A percentile compares a stretch with the other conserved stretches of the same genome.
These are phyloP conservation scores for Villa cingulata DNA, from an alignment of 2,888 invertebrate genomes.

Conservation along the genomic window DNA sequence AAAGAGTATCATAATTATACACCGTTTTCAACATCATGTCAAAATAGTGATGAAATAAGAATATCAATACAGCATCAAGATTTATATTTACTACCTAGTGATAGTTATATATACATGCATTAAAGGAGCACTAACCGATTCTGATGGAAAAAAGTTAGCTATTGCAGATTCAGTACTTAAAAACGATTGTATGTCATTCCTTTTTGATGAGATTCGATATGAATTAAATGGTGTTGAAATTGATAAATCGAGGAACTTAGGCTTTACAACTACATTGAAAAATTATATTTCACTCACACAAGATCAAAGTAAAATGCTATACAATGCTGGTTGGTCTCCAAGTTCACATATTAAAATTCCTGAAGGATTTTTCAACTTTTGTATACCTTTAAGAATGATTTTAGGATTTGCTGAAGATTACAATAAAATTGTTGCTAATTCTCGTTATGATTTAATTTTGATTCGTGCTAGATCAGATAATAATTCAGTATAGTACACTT, in stretches of 20 bases:
- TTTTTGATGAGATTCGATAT: conserved; percentile 21
- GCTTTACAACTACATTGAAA: conserved; percentile 25
- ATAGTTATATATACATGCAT: conserved; percentile 18
- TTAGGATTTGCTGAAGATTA: conserved; percentile 26
- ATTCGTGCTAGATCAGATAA: conserved; percentile 20
- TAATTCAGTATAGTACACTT: conserved; percentile 15
- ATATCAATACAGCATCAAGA: conserved; percentile 22
- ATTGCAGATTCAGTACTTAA: neutral
- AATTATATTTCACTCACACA: conserved; percentile 20
- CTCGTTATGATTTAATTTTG: conserved; percentile 25
- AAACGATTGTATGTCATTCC: conserved; percentile 26
- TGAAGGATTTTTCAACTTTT: conserved; percentile 20
- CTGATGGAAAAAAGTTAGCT: conserved; percentile 1
- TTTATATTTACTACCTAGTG: too few species aligned
- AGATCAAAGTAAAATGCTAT: conserved; percentile 10
- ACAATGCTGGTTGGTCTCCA: conserved; percentile 15
- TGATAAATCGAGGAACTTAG: too few species aligned
- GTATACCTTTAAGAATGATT: conserved; percentile 19
- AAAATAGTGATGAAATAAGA: conserved; percentile 19
- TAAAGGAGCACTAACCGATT: conserved; percentile 14
- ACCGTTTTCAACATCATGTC: conserved; percentile 15
- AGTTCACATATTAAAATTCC: conserved; percentile 2
- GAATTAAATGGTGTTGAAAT: too few species aligned
- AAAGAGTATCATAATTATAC: too few species aligned
- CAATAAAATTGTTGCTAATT: conserved; percentile 24